Evolutionary conservation across 1,140 invertebrate species (phyloP), one percentile per base, ranked within the genome.

Genomic region (Phenacoccus solenopsis): DNA sequence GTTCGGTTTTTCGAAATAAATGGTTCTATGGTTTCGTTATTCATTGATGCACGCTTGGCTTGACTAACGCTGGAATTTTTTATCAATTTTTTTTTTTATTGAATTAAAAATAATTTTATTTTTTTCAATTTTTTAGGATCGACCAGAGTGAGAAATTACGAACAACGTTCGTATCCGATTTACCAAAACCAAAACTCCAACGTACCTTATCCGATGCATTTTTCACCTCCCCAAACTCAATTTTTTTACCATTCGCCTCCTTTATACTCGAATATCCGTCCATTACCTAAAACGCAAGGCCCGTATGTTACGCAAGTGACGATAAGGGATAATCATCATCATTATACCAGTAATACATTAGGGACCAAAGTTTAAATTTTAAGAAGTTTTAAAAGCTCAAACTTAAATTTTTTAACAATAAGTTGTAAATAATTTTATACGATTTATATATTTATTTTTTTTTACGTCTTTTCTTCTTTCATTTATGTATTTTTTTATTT

Each of bases 261-360:
- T 75, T 61, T 77, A 74, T 59, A 76, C 74, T 59, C 73, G 74
- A 24, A 76, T 72, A 78, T 77, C 59, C 75, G 77, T 3, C 78
- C 80, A 68, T 78, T 78, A 70, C 78, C 81, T 0, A 67, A 71
- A 59, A 27, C 49, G 9, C 30, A 32, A 4, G 83, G 83, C 0
- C 83, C 83, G 0, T 84, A 84, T 70, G 79, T 84, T 0, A 85
- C 84, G 1, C 84, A 84, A 69, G 84, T 84, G 22, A 84, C 79
- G 16, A 80, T 81, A 56, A 59, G 74, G 13, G 78, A 80, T 25
- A 76, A 78, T 64, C 72, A 76, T 30, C 71, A 70, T 5, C 69
- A 70, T 49, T 57, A 67, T 22, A 59, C 70, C 61, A 57, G 61
- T 57, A 59, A 64, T 25, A 68, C 67, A 64, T 64, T 71, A 69